phyloP scores from a whole-genome alignment of 2,113 vertebrate genomes.

The Xerus inauris region DNA sequence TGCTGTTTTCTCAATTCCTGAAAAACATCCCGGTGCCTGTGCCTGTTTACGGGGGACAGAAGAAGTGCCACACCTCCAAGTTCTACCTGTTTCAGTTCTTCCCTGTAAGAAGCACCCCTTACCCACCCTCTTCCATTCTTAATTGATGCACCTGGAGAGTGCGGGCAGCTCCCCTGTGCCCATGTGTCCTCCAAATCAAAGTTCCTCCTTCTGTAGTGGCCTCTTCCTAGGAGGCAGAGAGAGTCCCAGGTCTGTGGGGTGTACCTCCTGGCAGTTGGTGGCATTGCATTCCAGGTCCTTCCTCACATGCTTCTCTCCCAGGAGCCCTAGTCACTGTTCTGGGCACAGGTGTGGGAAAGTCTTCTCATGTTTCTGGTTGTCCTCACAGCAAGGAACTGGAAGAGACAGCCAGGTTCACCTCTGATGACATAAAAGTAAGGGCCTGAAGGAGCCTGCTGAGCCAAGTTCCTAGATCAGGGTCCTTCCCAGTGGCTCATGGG shows the following conservation, averaged over 20 bases:
- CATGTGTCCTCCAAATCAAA: neutral
- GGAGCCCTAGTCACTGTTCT: neutral
- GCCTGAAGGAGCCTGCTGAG: neutral
- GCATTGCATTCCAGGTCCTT: rapidly evolving
- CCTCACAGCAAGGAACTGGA: neutral
- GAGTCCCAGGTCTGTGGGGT: rapidly evolving
- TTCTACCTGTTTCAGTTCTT: slow-evolving; percentile 96
- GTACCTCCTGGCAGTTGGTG: rapidly evolving
- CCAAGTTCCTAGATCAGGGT: neutral
- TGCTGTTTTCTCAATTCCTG: slow-evolving; percentile 98
- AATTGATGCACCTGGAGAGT: neutral
- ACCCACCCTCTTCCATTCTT: no score
- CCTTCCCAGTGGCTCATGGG: neutral
- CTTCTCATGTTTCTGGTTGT: no score
- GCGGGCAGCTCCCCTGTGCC: neutral
- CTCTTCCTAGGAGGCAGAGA: neutral
- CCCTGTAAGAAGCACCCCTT: slow-evolving; percentile 86
- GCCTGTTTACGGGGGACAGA: slow-evolving; percentile 88
- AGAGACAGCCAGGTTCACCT: no score
- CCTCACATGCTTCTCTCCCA: neutral
- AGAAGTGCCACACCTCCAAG: slow-evolving; percentile 87
- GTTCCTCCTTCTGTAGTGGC: neutral
- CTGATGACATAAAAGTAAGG: neutral
- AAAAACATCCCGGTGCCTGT: slow-evolving; percentile 90
- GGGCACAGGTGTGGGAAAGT: rapidly evolving